Evolutionary conservation across 2,797 vertebrate species (phyloP), one percentile per base, ranked within the genome.

Genomic region (Dromococcyx pavoninus): DNA sequence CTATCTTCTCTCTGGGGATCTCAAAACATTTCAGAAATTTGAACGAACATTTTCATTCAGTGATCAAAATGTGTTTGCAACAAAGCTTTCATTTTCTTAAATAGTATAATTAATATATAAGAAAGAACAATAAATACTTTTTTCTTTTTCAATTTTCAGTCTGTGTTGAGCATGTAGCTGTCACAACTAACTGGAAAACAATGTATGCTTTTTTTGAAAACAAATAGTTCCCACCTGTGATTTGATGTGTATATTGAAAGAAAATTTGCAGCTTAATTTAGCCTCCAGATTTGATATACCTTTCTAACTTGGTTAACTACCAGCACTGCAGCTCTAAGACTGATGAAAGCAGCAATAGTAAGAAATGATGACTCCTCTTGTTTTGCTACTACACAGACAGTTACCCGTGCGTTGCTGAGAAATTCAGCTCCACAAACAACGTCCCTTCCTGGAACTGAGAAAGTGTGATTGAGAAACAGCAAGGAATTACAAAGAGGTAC

Each of bases 31-130:
- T 91, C 27, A 18, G 72, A 88, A 86, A 62, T 18, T 27, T 83
- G 30, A 88, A 85, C 77, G 48, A 91, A 74, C 24, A 21, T 80
- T 91, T 89, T 86, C 24, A 74, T 89, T 95, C 9, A 11, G 13
- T 57, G 67, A 89, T 88, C 71, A 67, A 83, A 79, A 89, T 37
- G n/a, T 91, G 54, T 92, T 88, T 88, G 62, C 89, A 86, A 54
- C 56, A 71, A 71, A 72, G 58, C 62, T 89, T 89, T 91, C 15
- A 30, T 88, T 92, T 94, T 88, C 72, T 77, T 89, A 28, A 73
- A 62, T 56, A 79, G 17, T 73, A 44, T 77, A 82, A 93, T 84
- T 94, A 91, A 74, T 89, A 30, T 65, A 22, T 44, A 50, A 74
- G 25, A 50, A 93, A 71, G 22, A 27, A 65, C 4, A 50, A 46